Base-by-base conservation (phyloP, 2,888 invertebrate species). In the Slavum lentiscoides region DNA sequence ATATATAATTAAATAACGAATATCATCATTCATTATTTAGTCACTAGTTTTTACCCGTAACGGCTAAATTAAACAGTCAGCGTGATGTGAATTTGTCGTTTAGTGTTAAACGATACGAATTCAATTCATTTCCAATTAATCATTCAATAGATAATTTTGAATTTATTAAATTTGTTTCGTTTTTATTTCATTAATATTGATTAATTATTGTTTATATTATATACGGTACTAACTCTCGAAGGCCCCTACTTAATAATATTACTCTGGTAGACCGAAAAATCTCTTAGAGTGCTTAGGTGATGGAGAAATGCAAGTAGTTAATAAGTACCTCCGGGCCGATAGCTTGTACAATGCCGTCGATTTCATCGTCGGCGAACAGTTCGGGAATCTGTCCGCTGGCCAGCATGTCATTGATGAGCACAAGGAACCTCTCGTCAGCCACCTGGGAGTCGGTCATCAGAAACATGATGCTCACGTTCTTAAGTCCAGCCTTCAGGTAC, bases 381-480 rank as follows among this genome's bases (percentile, higher is more conserved):
- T 96, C 97, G 0, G 95, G 92, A 82, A 97, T 95, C 87, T 97
- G 96, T 5, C 97, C 97, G 0, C 96, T 96, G 0, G 97, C 96
- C 75, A 98, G 88, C 88, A 97, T 89, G 86, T 97, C 97, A 86
- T 98, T 97, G 75, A 98, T 93, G 19, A 96, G 89, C 6, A 97
- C 97, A 55, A 98, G 88, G 87, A 96, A 97, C 72, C 91, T 90
- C 86, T 98, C 97, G 66, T 96, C 94, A 0, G 95, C 92, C 0
- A 97, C 92, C 87, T 97, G 97, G 0, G 95, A 94, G 86, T 97
- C 97, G 0, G 96, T 96, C 94, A 97, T 94, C 37, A 97, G 87
- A 87, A 96, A 97, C 82, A 96, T 92, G 66, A 92, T 92, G 21
- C 93, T 93, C 7, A 95, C 90, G 85, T 91, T 92, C 87, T 96